Evolutionary conservation across 2,113 vertebrate genomes (phyloP).

Genomic region (Buteo buteo): DNA sequence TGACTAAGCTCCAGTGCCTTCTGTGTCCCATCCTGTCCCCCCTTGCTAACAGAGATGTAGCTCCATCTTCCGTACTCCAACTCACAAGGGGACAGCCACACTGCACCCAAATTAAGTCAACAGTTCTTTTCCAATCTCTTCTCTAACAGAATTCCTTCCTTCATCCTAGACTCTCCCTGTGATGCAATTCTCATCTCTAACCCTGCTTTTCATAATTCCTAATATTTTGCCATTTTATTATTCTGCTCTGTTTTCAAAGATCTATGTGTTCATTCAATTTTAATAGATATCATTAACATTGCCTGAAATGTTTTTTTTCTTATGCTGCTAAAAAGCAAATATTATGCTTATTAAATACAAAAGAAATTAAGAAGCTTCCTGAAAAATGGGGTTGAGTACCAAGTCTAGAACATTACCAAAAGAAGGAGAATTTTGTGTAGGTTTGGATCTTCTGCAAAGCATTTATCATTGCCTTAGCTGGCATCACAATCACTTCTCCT

Average conservation of each 20-base stretch:
- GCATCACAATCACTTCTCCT: background rate
- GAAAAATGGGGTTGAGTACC: background rate
- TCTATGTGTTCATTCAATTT: background rate
- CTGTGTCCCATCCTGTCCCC: no score
- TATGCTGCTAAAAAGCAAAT: background rate
- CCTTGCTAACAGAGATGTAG: fast-evolving
- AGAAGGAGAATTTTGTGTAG: background rate
- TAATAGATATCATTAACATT: background rate
- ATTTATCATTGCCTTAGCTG: background rate
- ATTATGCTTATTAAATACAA: background rate
- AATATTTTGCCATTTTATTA: background rate
- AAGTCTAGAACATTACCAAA: background rate
- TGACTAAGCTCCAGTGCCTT: background rate
- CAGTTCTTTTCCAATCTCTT: background rate
- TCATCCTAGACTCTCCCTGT: background rate
- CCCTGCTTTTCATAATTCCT: background rate
- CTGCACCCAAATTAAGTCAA: background rate
- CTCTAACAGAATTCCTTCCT: background rate
- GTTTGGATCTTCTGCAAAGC: background rate
- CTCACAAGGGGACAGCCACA: background rate
- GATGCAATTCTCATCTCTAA: background rate
- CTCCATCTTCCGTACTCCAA: background rate
- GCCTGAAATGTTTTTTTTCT: background rate
- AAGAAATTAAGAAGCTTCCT: background rate
- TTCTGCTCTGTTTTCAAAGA: background rate